Base-by-base conservation (phyloP, 2,113 vertebrate species). In the Pseudolaguvia tuberculata region DNA sequence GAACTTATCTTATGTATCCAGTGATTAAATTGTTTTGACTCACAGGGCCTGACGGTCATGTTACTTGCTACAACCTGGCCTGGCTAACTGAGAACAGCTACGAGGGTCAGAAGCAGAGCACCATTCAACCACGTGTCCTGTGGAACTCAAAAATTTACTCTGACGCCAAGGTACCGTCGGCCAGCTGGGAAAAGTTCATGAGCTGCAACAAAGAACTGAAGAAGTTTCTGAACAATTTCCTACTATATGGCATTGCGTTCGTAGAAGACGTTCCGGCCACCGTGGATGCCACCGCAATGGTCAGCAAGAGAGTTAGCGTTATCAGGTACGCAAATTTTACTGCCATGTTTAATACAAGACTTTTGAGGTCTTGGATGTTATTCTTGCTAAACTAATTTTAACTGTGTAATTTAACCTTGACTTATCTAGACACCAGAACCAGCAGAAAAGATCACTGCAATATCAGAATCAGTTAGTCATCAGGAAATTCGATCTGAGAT, bases 31-130 rank as follows among this genome's bases (percentile, higher is more conserved):
- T 0, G 3, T 27, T 84, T 45, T 79, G 29, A 21, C 0, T 57
- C 65, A 0, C 74, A 98, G 96, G 96, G 95, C 93, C 93, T 0
- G 95, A 92, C 1, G 93, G 92, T 79, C 95, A 98, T 0, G 88
- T 93, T 71, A 94, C 93, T 0, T 88, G 86, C 12, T 97, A 93
- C n/a, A 85, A 86, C 74, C 87, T 97, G 70, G 84, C 91, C 71
- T 98, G 95, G 94, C 88, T 98, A 35, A 78, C 87, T 1, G 88
- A 91, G 84, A 94, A 95, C 90, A 94, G 93, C 88, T 96, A 93
- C 4, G 94, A 98, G 88, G 88, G 86, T 15, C 92, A 92, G 86
- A 93, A 92, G 82, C 85, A 84, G 72, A 87, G 82, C 31, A 65
- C 84, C 0, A 84, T 94, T 47, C 94, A 95, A 65, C 93, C 92